These are phyloP conservation scores for Kradibia gibbosae DNA, from an alignment of 1,140 invertebrate genomes.

Conservation along the genomic window DNA sequence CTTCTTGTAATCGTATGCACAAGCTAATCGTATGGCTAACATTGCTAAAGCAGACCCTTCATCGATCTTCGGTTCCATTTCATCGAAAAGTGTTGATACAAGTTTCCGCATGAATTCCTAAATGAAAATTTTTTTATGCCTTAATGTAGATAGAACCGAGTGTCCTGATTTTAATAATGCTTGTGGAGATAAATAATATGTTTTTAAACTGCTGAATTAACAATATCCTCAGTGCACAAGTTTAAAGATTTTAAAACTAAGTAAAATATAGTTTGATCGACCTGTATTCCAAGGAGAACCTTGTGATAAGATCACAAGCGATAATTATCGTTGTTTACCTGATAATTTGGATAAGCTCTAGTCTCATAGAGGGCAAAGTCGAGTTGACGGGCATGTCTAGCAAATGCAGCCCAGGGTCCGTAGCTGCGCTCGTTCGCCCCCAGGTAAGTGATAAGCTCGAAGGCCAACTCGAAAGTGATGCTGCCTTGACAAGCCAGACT, in stretches of 20 bases:
- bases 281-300: too few species aligned
- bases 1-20: conserved; percentile 56
- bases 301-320: too few species aligned
- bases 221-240: too few species aligned
- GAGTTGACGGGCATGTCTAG: conserved; percentile 72
- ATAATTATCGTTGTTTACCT: conserved; percentile 58
- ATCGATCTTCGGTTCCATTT: conserved; percentile 52
- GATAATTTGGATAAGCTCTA: conserved; percentile 56
- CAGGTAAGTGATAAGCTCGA: conserved; percentile 60
- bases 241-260: too few species aligned
- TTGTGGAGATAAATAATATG: background rate
- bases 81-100: conserved; percentile 59
- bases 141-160: background rate
- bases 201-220: too few species aligned
- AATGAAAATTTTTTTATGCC: conserved; percentile 11
- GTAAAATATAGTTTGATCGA: too few species aligned
- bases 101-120: conserved; percentile 65
- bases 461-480: conserved; percentile 75
- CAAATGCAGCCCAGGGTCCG: conserved; percentile 75
- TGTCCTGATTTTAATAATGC: background rate
- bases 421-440: conserved; percentile 55
- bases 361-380: conserved; percentile 63
- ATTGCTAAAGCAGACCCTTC: conserved; percentile 71
- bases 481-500: conserved; percentile 73
- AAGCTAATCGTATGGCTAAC: conserved; percentile 67